These are phyloP conservation scores for Eupithecia inturbata DNA, from an alignment of 2,888 invertebrate genomes.

Conservation along the genomic window DNA sequence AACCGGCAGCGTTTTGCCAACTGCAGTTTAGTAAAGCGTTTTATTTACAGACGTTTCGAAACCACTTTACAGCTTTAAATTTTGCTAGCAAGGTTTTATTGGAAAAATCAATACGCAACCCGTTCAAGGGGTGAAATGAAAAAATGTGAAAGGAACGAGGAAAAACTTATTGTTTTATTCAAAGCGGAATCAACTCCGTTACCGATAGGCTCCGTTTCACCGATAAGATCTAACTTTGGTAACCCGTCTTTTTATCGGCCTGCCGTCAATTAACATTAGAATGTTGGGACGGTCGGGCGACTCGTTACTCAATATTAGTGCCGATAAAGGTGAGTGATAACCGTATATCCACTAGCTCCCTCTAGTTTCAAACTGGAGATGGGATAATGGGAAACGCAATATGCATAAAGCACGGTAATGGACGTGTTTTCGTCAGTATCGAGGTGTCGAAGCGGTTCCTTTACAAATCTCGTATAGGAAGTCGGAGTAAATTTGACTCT, in stretches of 20 bases:
- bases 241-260: slow-evolving; percentile 76
- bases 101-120: slow-evolving; percentile 36
- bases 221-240: slow-evolving; percentile 70
- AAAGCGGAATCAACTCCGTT: slow-evolving; percentile 53
- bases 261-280: slow-evolving; percentile 78
- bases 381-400: slow-evolving; percentile 60
- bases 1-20: slow-evolving; percentile 36
- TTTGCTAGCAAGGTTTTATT: slow-evolving; percentile 37
- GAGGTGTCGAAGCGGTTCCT: slow-evolving; percentile 11
- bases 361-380: slow-evolving; percentile 58
- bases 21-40: slow-evolving; percentile 43
- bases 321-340: slow-evolving; percentile 80
- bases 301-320: slow-evolving; percentile 79
- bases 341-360: slow-evolving; percentile 61
- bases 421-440: slow-evolving; percentile 44
- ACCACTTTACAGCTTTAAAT: slow-evolving; percentile 40
- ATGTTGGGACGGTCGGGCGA: slow-evolving; percentile 63
- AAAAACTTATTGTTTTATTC: slow-evolving; percentile 54
- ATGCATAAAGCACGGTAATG: slow-evolving; percentile 45
- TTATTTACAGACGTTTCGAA: slow-evolving; percentile 45
- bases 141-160: slow-evolving; percentile 56
- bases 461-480: slow-evolving; percentile 10
- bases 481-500: slow-evolving; percentile 20
- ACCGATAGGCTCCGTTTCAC: slow-evolving; percentile 47
- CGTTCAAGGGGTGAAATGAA: slow-evolving; percentile 44